Evolutionary conservation across 2,797 vertebrate species (phyloP).

Genomic region (Scarus forsteni): DNA sequence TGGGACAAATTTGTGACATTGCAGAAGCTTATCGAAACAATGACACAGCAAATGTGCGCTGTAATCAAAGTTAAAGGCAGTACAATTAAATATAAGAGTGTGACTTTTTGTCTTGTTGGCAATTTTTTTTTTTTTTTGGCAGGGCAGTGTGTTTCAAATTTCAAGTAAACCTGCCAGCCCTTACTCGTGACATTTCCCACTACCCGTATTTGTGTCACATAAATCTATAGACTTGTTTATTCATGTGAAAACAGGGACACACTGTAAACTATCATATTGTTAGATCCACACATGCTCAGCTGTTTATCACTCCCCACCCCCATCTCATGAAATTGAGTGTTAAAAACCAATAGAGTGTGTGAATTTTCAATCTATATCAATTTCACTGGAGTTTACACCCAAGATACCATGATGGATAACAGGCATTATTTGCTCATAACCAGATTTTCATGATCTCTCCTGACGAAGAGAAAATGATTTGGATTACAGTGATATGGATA

Average conservation of each 20-base stretch:
- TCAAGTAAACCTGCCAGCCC: no score
- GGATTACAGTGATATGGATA: slow-evolving; percentile 39
- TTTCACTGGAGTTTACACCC: slow-evolving; percentile 18
- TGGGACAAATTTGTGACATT: no score
- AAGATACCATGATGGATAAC: slow-evolving; percentile 25
- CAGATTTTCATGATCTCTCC: slow-evolving; percentile 40
- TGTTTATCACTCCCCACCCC: slow-evolving; percentile 24
- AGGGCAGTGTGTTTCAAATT: no score
- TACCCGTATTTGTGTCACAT: no score
- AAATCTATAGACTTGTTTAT: neutral
- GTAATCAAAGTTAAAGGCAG: no score
- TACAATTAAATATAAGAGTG: no score
- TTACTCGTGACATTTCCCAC: no score
- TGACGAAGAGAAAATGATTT: slow-evolving; percentile 43
- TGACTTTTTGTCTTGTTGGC: no score
- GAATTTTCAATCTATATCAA: slow-evolving; percentile 47
- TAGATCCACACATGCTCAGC: neutral
- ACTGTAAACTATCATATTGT: neutral
- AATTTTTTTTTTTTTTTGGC: no score
- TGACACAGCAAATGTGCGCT: no score
- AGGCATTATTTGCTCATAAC: slow-evolving; percentile 39
- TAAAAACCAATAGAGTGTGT: slow-evolving; percentile 25
- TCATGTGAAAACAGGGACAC: neutral
- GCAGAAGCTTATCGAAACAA: no score
- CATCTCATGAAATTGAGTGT: slow-evolving; percentile 8